phyloP scores from a whole-genome alignment of 2,888 invertebrate species.

The Eledona agricola region DNA sequence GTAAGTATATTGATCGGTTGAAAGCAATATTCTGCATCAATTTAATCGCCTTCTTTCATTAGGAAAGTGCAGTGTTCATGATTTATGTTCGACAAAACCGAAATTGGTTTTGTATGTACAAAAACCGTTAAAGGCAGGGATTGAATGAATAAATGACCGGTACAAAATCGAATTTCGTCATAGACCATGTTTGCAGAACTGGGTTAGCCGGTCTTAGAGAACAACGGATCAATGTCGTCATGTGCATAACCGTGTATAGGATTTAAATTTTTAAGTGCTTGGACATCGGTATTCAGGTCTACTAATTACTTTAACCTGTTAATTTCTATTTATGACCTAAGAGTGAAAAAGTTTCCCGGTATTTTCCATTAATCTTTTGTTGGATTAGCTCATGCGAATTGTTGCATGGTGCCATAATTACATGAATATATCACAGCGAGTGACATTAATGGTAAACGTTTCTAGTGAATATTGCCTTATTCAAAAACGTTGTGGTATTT shows the following conservation, averaged over 20 bases:
- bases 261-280: constrained; percentile 25
- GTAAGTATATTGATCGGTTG: too few relatives aligned
- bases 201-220: constrained; percentile 46
- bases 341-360: constrained; percentile 9
- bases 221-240: constrained; percentile 37
- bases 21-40: too few relatives aligned
- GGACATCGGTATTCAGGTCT: constrained; percentile 31
- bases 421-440: too few relatives aligned
- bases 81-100: constrained; percentile 14
- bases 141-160: constrained; percentile 11
- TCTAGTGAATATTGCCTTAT: too few relatives aligned
- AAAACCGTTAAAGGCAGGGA: constrained; percentile 11
- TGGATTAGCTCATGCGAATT: background rate
- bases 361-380: constrained; percentile 19
- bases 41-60: too few relatives aligned
- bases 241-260: constrained; percentile 14
- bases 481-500: too few relatives aligned
- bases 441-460: too few relatives aligned
- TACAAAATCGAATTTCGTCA: constrained; percentile 15
- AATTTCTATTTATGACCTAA: constrained; percentile 27
- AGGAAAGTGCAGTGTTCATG: too few relatives aligned
- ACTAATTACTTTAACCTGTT: constrained; percentile 22
- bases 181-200: constrained; percentile 45
- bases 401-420: constrained; percentile 5
- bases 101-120: constrained; percentile 10